Conservation (phyloP, 2,888 invertebrate genomes). For the Cacoxenus indagator region DNA sequence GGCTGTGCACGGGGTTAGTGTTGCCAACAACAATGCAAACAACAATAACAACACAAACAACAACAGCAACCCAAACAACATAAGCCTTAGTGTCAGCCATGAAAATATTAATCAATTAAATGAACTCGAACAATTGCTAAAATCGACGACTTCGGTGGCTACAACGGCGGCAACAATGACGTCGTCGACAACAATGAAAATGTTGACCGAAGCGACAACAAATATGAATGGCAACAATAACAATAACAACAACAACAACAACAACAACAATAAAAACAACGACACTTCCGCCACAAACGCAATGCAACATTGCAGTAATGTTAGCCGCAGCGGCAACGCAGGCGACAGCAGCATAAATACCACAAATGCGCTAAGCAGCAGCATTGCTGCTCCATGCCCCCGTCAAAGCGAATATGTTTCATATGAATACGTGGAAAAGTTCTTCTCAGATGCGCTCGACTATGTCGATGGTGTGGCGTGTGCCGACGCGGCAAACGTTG, state of each 20-base stretch:
- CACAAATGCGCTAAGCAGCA: slow-evolving; percentile 32
- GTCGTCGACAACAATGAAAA: slow-evolving; percentile 8
- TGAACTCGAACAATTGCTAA: slow-evolving; percentile 59
- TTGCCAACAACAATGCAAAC: slow-evolving; percentile 30
- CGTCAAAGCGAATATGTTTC: slow-evolving; percentile 67
- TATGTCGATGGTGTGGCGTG: slow-evolving; percentile 29
- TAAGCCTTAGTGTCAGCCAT: slow-evolving; percentile 32
- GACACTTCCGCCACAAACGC: slow-evolving; percentile 11
- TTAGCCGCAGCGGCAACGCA: slow-evolving; percentile 21
- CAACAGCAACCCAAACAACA: slow-evolving; percentile 32
- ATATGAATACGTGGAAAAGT: slow-evolving; percentile 70
- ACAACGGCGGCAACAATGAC: slow-evolving; percentile 16
- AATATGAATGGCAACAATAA: slow-evolving; percentile 2
- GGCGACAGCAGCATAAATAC: slow-evolving; percentile 20
- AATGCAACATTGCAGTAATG: slow-evolving; percentile 10
- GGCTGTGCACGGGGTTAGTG: slow-evolving; percentile 37
- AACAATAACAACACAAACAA: slow-evolving; percentile 32
- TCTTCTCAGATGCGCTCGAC: slow-evolving; percentile 67
- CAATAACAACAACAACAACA: slow-evolving; percentile 23
- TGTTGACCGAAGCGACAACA: slow-evolving; percentile 21
- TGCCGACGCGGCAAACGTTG: neutral
- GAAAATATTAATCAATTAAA: slow-evolving; percentile 61
- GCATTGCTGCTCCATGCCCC: neutral
- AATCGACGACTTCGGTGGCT: slow-evolving; percentile 24
- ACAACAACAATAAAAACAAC: slow-evolving; percentile 17